These are phyloP conservation scores for Poecilia latipinna DNA, from an alignment of 2,113 vertebrate species.

Conservation along the genomic window DNA sequence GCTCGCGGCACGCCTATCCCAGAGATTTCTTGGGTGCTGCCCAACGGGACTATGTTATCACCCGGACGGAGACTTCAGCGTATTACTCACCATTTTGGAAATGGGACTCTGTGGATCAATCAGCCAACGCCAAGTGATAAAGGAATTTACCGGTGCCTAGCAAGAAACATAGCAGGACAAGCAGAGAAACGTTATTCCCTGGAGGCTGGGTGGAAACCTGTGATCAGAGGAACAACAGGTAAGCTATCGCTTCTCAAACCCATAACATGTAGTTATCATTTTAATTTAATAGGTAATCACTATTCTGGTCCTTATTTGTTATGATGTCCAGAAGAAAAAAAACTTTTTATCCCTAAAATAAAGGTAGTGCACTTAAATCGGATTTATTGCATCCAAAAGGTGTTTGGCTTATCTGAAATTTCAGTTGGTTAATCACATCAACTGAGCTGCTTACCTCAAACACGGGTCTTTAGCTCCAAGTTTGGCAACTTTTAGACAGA, in stretches of 20 bases:
- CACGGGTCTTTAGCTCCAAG: neutral
- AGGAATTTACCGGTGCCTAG: conserved; percentile 81
- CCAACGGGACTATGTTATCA: conserved; percentile 75
- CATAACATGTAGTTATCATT: neutral
- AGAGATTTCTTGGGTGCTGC: conserved; percentile 80
- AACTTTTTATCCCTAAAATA: neutral
- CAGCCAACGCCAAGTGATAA: conserved; percentile 71
- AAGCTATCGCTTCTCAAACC: conserved; percentile 7
- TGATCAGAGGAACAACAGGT: conserved; percentile 76
- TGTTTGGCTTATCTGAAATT: neutral
- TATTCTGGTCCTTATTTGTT: neutral
- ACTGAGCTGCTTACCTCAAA: neutral
- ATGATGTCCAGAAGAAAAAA: neutral
- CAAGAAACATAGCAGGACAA: conserved; percentile 82
- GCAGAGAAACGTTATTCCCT: conserved; percentile 80
- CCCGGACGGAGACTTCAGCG: conserved; percentile 75
- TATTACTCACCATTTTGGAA: conserved; percentile 73
- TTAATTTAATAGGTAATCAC: neutral
- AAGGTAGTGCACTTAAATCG: neutral
- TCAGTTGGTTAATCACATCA: neutral
- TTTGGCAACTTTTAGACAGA: neutral
- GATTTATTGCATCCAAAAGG: neutral
- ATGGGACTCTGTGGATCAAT: conserved; percentile 76
- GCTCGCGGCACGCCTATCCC: conserved; percentile 80
- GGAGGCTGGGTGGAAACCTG: conserved; percentile 78